Conservation (phyloP, 2,888 invertebrate genomes). For the Cheilosia pagana region DNA sequence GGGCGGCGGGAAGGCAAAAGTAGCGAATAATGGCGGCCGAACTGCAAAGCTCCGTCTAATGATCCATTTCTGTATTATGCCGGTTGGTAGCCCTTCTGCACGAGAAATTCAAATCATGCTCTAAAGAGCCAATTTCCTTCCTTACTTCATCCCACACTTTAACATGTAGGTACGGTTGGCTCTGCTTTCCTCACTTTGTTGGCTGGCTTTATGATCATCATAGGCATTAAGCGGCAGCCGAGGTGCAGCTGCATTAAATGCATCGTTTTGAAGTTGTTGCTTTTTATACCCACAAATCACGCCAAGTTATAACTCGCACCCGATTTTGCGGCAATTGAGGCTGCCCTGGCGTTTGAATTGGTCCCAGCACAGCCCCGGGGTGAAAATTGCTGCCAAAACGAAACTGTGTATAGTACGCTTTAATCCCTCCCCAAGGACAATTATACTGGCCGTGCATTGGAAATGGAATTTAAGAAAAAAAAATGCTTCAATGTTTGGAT, state of each 20-base stretch:
- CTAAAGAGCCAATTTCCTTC: conserved; percentile 73
- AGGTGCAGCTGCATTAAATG: conserved; percentile 75
- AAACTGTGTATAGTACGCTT: conserved; percentile 38
- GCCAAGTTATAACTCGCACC: conserved; percentile 62
- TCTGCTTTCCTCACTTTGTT: background rate
- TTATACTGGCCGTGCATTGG: conserved; percentile 28
- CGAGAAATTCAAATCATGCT: conserved; percentile 74
- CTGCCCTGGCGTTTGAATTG: conserved; percentile 45
- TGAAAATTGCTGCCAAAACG: conserved; percentile 64
- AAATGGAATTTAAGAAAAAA: background rate
- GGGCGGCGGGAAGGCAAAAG: conserved; percentile 34
- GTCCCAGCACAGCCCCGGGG: conserved; percentile 50
- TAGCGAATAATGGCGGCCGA: conserved; percentile 69
- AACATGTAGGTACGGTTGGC: conserved; percentile 8
- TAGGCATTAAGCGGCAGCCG: conserved; percentile 47
- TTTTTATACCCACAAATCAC: conserved; percentile 71
- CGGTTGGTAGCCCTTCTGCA: conserved; percentile 53
- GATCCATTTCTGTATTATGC: conserved; percentile 62
- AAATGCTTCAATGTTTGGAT: background rate
- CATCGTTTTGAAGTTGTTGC: conserved; percentile 72
- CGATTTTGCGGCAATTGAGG: conserved; percentile 62
- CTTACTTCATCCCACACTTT: conserved; percentile 41
- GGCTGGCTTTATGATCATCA: conserved; percentile 30
- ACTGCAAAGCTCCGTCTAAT: conserved; percentile 64
- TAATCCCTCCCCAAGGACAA: conserved; percentile 66